Evolutionary conservation across 1,140 invertebrate species (phyloP).

Genomic region (Drosophila orosa): DNA sequence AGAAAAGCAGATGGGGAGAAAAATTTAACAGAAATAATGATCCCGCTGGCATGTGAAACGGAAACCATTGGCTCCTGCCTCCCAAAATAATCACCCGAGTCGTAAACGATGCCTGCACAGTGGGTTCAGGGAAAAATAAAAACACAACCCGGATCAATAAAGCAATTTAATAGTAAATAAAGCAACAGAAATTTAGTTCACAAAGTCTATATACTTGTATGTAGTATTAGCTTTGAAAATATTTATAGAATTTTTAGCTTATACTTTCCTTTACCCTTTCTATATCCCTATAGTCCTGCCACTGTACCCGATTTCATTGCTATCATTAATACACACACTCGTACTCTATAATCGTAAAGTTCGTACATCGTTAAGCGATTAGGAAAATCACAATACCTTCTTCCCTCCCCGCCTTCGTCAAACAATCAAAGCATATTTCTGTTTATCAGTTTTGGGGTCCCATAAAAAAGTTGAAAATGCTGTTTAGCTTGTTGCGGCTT

Average conservation of each 20-base stretch:
- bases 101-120: constrained; percentile 30
- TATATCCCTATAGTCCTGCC: not conserved
- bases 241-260: not conserved
- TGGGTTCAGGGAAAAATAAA: not conserved
- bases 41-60: constrained; percentile 44
- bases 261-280: not conserved
- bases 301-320: constrained; percentile 22
- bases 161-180: not conserved
- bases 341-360: constrained; percentile 27
- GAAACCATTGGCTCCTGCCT: constrained; percentile 30
- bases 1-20: constrained; percentile 21
- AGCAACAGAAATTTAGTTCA: not conserved
- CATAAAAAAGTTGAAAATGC: constrained; percentile 46
- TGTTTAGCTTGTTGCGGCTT: constrained; percentile 34
- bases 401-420: not conserved
- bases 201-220: too few relatives aligned
- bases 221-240: not conserved
- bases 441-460: constrained; percentile 32
- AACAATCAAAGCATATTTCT: constrained; percentile 43
- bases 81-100: constrained; percentile 26
- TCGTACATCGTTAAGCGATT: constrained; percentile 32
- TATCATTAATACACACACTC: constrained; percentile 11
- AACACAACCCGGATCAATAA: not conserved
- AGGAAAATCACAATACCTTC: constrained; percentile 15
- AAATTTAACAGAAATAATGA: constrained; percentile 43